Conservation (phyloP, 2,888 invertebrate species). For the Griposia aprilina region DNA sequence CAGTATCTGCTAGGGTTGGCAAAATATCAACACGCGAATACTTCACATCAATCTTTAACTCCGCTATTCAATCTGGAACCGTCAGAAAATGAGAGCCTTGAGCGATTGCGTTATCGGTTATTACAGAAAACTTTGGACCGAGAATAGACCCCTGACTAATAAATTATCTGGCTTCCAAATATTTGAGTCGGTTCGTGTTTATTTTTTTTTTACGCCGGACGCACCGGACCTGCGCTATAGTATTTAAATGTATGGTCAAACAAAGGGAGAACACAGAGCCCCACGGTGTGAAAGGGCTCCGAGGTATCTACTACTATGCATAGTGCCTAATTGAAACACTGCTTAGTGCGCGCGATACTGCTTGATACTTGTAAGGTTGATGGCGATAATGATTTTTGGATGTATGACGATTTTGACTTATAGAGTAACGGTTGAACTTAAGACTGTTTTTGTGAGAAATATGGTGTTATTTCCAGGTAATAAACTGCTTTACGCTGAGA, state of each 20-base stretch:
- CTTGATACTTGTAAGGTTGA: slow-evolving; percentile 76
- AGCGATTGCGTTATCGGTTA: slow-evolving; percentile 41
- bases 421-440: neutral
- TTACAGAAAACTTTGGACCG: slow-evolving; percentile 38
- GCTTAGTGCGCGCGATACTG: slow-evolving; percentile 58
- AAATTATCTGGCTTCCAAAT: slow-evolving; percentile 84
- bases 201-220: slow-evolving; percentile 77
- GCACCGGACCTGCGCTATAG: slow-evolving; percentile 79
- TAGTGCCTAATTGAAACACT: slow-evolving; percentile 87
- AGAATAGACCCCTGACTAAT: slow-evolving; percentile 71
- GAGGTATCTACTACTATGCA: slow-evolving; percentile 81
- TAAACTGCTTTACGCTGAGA: neutral
- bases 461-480: neutral
- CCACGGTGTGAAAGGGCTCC: slow-evolving; percentile 84
- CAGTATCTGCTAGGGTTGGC: slow-evolving; percentile 45
- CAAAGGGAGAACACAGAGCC: slow-evolving; percentile 83
- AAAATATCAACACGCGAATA: slow-evolving; percentile 43
- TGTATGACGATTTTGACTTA: neutral
- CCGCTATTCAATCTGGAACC: slow-evolving; percentile 25
- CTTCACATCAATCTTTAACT: slow-evolving; percentile 46
- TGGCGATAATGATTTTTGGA: neutral
- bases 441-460: neutral
- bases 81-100: slow-evolving; percentile 32
- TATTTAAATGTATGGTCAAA: slow-evolving; percentile 90
- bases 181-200: slow-evolving; percentile 80